A percentile compares a stretch with the other conserved stretches of the same genome.
Evolutionary conservation across 1,140 invertebrate genomes (phyloP).

Genomic region (Trichonephila clavipes): DNA sequence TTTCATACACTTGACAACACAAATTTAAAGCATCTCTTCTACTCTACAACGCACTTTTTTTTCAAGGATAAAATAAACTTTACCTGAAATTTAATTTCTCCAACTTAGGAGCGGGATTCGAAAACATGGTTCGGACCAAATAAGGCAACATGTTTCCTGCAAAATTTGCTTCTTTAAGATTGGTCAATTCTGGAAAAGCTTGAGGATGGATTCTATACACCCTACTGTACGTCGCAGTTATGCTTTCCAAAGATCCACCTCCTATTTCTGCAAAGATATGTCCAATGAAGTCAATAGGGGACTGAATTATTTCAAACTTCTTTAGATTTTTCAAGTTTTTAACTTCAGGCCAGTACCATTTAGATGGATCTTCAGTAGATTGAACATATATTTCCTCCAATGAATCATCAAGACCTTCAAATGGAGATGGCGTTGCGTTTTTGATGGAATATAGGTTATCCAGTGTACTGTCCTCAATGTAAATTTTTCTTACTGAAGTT

Average conservation of each 20-base stretch:
- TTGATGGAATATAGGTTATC: neutral
- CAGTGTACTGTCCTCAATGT: neutral
- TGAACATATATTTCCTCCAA: slow-evolving; percentile 40
- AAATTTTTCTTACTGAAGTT: neutral
- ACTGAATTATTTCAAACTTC: neutral
- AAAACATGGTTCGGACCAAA: slow-evolving; percentile 56
- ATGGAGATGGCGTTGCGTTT: slow-evolving; percentile 23
- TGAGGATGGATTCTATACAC: slow-evolving; percentile 53
- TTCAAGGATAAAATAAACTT: neutral
- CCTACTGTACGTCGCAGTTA: neutral
- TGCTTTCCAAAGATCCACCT: slow-evolving; percentile 49
- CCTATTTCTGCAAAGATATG: slow-evolving; percentile 59
- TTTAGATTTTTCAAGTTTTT: slow-evolving; percentile 41
- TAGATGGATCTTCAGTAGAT: neutral
- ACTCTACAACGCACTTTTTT: too few relatives aligned
- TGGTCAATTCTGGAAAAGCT: slow-evolving; percentile 49
- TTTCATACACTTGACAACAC: too few relatives aligned
- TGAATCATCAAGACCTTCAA: slow-evolving; percentile 37
- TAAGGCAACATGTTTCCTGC: slow-evolving; percentile 40
- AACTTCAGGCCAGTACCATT: slow-evolving; percentile 56
- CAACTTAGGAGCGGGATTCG: slow-evolving; percentile 36
- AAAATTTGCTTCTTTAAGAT: slow-evolving; percentile 30
- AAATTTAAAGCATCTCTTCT: too few relatives aligned
- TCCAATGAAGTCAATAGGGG: slow-evolving; percentile 42
- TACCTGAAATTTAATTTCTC: slow-evolving; percentile 52